These are phyloP conservation scores for Bos javanicus DNA, from an alignment of 2,113 vertebrate genomes.

Conservation along the genomic window DNA sequence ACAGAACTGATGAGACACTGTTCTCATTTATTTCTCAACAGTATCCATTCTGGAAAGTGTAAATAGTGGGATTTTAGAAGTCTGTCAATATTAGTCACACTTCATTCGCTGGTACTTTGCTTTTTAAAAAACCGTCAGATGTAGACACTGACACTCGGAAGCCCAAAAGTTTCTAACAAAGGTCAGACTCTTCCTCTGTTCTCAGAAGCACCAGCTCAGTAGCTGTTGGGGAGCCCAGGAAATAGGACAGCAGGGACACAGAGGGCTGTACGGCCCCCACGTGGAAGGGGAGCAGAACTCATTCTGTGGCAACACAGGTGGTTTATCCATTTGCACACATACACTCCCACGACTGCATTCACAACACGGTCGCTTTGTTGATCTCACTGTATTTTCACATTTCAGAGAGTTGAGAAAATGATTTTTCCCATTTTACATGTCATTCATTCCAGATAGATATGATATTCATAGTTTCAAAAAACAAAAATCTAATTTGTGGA, in stretches of 20 bases:
- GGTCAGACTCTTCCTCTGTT: neutral
- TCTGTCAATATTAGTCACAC: neutral
- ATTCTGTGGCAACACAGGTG: neutral
- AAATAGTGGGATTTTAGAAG: constrained; percentile 26
- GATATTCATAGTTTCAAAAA: neutral
- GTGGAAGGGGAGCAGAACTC: neutral
- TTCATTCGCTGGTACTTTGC: neutral
- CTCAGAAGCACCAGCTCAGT: neutral
- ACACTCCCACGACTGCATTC: neutral
- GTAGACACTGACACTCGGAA: neutral
- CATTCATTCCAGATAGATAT: neutral
- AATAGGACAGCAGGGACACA: neutral
- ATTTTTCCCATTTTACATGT: neutral
- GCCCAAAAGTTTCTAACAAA: neutral
- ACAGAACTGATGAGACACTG: neutral
- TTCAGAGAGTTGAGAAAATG: neutral
- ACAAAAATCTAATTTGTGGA: neutral
- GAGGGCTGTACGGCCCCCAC: neutral
- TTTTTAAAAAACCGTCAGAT: neutral
- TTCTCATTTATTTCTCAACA: neutral
- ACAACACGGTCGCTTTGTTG: neutral
- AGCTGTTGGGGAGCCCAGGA: neutral
- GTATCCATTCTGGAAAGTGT: neutral
- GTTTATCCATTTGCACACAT: neutral
- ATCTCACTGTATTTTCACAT: neutral